These are phyloP conservation scores for Indicator indicator DNA, from an alignment of 2,113 vertebrate genomes.

Conservation along the genomic window DNA sequence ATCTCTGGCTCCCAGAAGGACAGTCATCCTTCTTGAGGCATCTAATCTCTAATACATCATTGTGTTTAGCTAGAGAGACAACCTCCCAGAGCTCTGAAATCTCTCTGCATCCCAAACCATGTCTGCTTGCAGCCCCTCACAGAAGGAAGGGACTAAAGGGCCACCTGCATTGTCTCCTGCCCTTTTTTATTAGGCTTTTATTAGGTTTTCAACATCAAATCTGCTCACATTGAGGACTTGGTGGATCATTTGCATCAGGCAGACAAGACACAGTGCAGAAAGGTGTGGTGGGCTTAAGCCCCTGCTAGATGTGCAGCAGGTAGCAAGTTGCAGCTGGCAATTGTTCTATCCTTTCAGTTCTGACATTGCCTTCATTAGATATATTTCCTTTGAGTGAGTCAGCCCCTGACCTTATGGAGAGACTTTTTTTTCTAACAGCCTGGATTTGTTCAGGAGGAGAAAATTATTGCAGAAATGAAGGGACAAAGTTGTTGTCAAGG, in stretches of 20 bases:
- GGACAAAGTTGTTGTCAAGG: constrained; percentile 1
- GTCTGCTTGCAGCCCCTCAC: background rate
- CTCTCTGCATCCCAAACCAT: background rate
- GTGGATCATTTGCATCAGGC: background rate
- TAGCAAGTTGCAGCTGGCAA: background rate
- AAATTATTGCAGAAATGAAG: background rate
- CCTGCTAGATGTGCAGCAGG: background rate
- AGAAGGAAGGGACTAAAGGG: background rate
- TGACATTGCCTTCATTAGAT: background rate
- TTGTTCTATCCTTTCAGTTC: background rate
- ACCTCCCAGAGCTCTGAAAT: background rate
- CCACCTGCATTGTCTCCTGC: background rate
- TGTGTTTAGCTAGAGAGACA: background rate
- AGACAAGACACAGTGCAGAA: background rate
- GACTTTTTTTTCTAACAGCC: background rate
- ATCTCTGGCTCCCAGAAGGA: background rate
- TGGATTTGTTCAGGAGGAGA: background rate
- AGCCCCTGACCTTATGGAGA: background rate
- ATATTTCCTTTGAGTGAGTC: background rate
- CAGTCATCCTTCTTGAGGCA: rapidly evolving
- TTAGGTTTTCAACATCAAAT: background rate
- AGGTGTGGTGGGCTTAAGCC: background rate
- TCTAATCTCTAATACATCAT: background rate
- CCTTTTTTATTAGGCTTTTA: background rate
- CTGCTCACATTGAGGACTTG: background rate